Percentiles rank a stretch among this genome's conserved stretches.
These are phyloP conservation scores for Dreissena rostriformis DNA, from an alignment of 1,140 invertebrate species.

Conservation along the genomic window DNA sequence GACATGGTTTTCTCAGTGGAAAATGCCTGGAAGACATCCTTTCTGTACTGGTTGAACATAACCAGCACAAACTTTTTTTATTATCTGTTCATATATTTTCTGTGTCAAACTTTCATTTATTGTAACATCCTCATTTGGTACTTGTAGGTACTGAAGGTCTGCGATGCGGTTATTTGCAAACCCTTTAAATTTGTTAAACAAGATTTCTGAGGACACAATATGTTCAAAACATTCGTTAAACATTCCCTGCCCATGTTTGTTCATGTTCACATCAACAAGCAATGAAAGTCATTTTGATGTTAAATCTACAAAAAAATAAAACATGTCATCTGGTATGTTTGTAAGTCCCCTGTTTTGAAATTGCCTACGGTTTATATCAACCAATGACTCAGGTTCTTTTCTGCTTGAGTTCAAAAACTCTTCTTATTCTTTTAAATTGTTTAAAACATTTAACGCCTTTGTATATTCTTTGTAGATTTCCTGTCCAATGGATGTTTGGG, in stretches of 20 bases:
- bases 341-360: not conserved
- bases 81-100: conserved; percentile 27
- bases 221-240: too few relatives aligned
- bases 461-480: not conserved
- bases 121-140: too few relatives aligned
- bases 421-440: conserved; percentile 30
- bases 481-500: not conserved
- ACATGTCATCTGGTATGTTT: conserved; percentile 17
- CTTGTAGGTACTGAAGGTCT: too few relatives aligned
- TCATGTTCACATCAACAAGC: conserved; percentile 21
- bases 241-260: conserved; percentile 15
- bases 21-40: conserved; percentile 19
- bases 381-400: conserved; percentile 5
- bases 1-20: conserved; percentile 33
- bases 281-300: conserved; percentile 6
- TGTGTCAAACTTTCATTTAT: not conserved
- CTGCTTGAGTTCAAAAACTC: not conserved
- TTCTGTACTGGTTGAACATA: conserved; percentile 26
- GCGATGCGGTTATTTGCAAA: too few relatives aligned
- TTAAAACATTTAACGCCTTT: not conserved
- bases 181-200: too few relatives aligned
- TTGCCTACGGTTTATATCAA: conserved; percentile 16
- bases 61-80: conserved; percentile 17
- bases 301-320: conserved; percentile 6
- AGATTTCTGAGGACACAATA: too few relatives aligned